These are phyloP conservation scores for Delichon dasypus DNA, from an alignment of 2,797 vertebrate species.

Conservation along the genomic window DNA sequence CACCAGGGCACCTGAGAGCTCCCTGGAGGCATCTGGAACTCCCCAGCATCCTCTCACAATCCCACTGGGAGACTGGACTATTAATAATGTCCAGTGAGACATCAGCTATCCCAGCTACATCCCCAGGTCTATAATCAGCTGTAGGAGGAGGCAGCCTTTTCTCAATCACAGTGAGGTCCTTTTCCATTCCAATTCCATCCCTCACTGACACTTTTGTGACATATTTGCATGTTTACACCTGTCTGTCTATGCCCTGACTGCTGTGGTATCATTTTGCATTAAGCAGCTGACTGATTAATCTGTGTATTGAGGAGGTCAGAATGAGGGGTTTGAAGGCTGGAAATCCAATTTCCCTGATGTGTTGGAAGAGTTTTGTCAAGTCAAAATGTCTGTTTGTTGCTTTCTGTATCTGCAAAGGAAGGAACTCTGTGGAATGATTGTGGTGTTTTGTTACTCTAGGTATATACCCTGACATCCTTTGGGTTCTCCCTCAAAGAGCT, in stretches of 20 bases:
- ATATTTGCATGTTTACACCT: background rate
- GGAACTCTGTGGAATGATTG: background rate
- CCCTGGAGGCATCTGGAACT: background rate
- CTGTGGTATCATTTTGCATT: background rate
- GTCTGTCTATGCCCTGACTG: background rate
- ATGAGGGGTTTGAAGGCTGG: background rate
- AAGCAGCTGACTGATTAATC: background rate
- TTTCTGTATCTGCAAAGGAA: background rate
- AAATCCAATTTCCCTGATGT: background rate
- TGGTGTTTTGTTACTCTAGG: background rate
- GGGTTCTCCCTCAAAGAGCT: background rate
- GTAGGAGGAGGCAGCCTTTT: background rate
- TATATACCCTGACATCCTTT: background rate
- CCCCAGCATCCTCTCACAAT: background rate
- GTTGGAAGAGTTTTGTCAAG: background rate
- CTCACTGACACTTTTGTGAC: background rate
- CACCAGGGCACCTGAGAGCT: background rate
- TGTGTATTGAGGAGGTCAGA: background rate
- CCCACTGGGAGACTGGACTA: background rate
- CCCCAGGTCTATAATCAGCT: background rate
- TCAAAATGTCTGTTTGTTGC: background rate
- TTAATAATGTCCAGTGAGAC: background rate
- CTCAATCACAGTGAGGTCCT: background rate
- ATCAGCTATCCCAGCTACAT: background rate
- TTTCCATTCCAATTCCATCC: background rate